Evolutionary conservation across 2,888 invertebrate species (phyloP).

Genomic region (Lathronympha strigana): DNA sequence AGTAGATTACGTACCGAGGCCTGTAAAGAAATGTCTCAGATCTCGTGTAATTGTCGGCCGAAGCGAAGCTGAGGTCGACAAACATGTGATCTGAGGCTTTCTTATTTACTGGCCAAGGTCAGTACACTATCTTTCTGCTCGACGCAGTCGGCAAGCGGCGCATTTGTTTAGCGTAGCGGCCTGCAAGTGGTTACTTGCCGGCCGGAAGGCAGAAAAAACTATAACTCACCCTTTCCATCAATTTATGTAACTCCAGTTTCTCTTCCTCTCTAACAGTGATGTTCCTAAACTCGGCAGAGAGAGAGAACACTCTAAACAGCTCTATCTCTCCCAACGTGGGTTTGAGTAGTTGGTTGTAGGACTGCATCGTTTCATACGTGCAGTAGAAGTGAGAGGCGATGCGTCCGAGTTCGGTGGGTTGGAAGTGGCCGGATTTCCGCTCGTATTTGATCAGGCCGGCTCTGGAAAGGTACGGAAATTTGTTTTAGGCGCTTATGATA

Average conservation of each 20-base stretch:
- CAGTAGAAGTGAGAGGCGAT: slow-evolving; percentile 99
- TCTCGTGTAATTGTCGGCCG: too few relatives aligned
- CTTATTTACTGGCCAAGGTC: too few relatives aligned
- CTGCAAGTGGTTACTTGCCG: too few relatives aligned
- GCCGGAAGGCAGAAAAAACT: too few relatives aligned
- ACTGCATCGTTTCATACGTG: slow-evolving; percentile 97
- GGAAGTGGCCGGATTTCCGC: slow-evolving; percentile 93
- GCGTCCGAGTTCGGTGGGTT: slow-evolving; percentile 97
- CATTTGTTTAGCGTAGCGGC: too few relatives aligned
- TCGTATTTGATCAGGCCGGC: slow-evolving; percentile 98
- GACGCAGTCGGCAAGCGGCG: too few relatives aligned
- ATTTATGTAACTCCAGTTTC: slow-evolving; percentile 97
- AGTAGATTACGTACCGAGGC: too few relatives aligned
- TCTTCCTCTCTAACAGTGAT: slow-evolving; percentile 98
- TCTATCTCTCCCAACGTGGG: slow-evolving; percentile 99
- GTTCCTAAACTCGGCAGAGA: slow-evolving; percentile 98
- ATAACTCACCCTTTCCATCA: slow-evolving; percentile 86
- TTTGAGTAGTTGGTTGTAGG: slow-evolving; percentile 98
- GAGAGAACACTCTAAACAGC: slow-evolving; percentile 97
- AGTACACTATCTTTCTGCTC: too few relatives aligned
- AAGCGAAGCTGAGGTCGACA: too few relatives aligned
- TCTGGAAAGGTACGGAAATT: slow-evolving; percentile 68
- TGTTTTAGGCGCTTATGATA: too few relatives aligned
- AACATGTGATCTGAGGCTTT: too few relatives aligned
- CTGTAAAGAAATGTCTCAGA: too few relatives aligned